Evolutionary conservation across 2,113 vertebrate species (phyloP).

Genomic region (Nothocercus nigrocapillus): DNA sequence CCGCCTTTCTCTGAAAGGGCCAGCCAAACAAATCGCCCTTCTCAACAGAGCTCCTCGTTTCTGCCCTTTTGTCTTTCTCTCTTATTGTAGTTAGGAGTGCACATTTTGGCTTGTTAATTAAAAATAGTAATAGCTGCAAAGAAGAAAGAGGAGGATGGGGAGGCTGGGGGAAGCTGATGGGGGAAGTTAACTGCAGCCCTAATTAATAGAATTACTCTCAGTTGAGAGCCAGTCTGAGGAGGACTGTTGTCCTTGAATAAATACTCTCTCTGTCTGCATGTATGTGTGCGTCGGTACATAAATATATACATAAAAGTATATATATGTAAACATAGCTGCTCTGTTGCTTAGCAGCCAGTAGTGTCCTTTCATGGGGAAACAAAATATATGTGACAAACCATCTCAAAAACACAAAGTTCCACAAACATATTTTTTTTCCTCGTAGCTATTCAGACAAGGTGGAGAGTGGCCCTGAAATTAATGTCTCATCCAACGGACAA

Average conservation of each 20-base stretch:
- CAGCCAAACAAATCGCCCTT: slow-evolving; percentile 29
- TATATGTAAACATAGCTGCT: slow-evolving; percentile 16
- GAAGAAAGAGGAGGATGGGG: slow-evolving; percentile 45
- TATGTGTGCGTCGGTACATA: background rate
- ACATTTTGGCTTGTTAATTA: slow-evolving; percentile 74
- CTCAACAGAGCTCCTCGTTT: background rate
- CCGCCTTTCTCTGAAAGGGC: slow-evolving; percentile 20
- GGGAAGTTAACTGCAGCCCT: slow-evolving; percentile 39
- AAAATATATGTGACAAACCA: slow-evolving; percentile 28
- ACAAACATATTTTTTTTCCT: slow-evolving; percentile 31
- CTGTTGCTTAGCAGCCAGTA: slow-evolving; percentile 75
- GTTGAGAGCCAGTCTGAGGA: slow-evolving; percentile 63
- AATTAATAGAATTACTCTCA: slow-evolving; percentile 74
- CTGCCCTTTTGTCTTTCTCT: slow-evolving; percentile 41
- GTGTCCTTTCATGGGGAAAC: slow-evolving; percentile 43
- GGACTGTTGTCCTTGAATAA: slow-evolving; percentile 58
- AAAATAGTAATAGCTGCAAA: slow-evolving; percentile 70
- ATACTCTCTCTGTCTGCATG: background rate
- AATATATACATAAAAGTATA: background rate
- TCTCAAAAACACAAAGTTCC: background rate
- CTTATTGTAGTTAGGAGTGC: slow-evolving; percentile 44
- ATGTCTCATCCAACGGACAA: slow-evolving; percentile 63
- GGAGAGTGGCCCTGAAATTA: slow-evolving; percentile 66
- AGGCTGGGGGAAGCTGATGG: slow-evolving; percentile 37
- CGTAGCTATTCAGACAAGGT: slow-evolving; percentile 6